phyloP scores from a whole-genome alignment of 2,797 vertebrate species.

The Onychomys arenicola region DNA sequence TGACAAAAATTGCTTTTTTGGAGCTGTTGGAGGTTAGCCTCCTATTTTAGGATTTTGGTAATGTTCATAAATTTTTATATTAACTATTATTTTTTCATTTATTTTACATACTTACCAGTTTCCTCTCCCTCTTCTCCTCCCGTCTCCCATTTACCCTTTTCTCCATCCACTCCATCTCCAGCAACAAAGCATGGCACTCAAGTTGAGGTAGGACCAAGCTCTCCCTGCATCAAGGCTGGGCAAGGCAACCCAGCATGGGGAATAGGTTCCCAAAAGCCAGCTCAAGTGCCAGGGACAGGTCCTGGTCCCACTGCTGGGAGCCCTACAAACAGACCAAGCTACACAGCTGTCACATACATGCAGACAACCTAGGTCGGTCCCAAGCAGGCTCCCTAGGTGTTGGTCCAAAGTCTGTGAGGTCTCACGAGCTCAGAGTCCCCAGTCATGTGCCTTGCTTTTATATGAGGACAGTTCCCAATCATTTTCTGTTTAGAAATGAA shows the following conservation, averaged over 20 bases:
- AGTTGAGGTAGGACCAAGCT: neutral
- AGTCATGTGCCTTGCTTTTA: neutral
- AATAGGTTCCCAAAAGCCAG: neutral
- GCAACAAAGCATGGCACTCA: neutral
- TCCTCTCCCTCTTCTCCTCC: neutral
- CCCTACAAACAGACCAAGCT: neutral
- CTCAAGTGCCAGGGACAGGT: neutral
- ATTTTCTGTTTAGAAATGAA: slow-evolving; percentile 34
- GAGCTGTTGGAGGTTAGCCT: neutral
- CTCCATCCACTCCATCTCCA: neutral
- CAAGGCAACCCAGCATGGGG: neutral
- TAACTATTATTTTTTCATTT: neutral
- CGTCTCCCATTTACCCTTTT: neutral
- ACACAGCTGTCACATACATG: neutral
- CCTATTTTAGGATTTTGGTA: neutral
- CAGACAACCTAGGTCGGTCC: neutral
- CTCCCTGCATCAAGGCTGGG: neutral
- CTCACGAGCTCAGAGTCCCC: neutral
- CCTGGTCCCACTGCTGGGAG: neutral
- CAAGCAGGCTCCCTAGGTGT: neutral
- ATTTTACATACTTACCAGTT: neutral
- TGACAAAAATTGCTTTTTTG: neutral
- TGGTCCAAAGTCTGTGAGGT: neutral
- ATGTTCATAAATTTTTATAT: neutral
- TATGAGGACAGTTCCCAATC: neutral